Base-by-base conservation (phyloP, 2,888 invertebrate genomes). In the Camponotus fellah region DNA sequence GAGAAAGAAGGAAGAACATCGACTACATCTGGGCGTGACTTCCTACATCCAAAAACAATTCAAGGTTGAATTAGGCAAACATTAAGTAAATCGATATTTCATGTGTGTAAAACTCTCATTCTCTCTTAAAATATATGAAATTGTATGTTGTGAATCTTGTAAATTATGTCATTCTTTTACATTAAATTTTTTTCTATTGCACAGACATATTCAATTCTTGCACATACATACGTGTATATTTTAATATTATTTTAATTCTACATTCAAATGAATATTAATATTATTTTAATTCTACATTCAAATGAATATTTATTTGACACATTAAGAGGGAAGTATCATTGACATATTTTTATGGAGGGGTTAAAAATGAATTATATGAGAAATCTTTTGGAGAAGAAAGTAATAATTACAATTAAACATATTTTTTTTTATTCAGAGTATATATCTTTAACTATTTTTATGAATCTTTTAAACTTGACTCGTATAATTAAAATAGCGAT, bases 21-120 rank as follows among this genome's bases (percentile, higher is more conserved):
- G 21, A 21, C 69, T 56, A 43, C n/a, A 56, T 46, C 71, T 71
- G n/a, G 49, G 10, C n/a, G 37, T 9, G 34, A 79, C 58, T 79
- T 71, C 58, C 79, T 71, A 79, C 3, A 14, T 69, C n/a, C 43
- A 21, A 71, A 71, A 79, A 79, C 10, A 43, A 79, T 43, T 40
- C 53, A 66, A 71, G 17, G 32, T 26, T 68, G 40, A 12, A 0
- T 10, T 17, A 26, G 26, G 26, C 17, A 40, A 37, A 8, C 53
- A 21, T 17, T 3, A 77, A 56, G 4, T 12, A 37, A 40, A 26
- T n/a, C 4, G 49, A 37, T 43, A 76, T 34, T 49, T 37, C 6
- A 21, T 6, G 17, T 14, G 3, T 14, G 3, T 62, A 74, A 14
- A 8, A 6, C 14, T 14, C 58, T 21, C 49, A 49, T 49, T 49